Evolutionary conservation across 1,140 invertebrate species (phyloP), one percentile per base, ranked within the genome.

Genomic region (Panonychus citri): DNA sequence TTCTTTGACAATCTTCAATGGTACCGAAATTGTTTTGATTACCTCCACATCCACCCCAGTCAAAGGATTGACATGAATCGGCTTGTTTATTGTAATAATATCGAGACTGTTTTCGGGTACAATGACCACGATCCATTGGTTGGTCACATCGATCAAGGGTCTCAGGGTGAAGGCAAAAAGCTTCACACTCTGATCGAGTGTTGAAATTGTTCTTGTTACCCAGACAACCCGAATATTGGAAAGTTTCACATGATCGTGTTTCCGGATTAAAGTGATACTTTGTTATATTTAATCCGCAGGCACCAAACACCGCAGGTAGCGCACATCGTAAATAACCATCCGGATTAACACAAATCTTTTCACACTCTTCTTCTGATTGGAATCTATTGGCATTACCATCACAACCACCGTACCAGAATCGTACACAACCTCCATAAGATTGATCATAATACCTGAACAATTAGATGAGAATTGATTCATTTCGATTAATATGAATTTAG

Each of bases 351-450:
- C 90, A 95, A 50, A 79, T 74, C 17, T 77, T 73, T 63, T 84
- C 79, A 66, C 93, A 98, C 60, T 89, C 84, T 53, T 87, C 82
- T 66, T 85, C 77, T 8, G 75, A 78, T 40, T 76, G 75, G 70
- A 94, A 97, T 5, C 82, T 72, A 69, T 94, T 91, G 3, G 75
- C 78, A 66, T 95, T 96, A 40, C 90, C 89, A 0, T 82, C 82
- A 67, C 87, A 93, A 28, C 89, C 87, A 27, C 89, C 86, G 67
- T 91, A 95, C 85, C 86, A 93, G 71, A 95, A 96, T 49, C 84
- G 73, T 0, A 81, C 81, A 66, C 91, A 95, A 17, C 82, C 81
- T 17, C 85, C 86, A 68, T 90, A 90, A 25, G 79, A 74, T 57
- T 78, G 78, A 64, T 94, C 84, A 66, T 81, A 95, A 75, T 78